Conservation (phyloP, 92 coral and sea anemone species). For the Paramuricea clavata region DNA sequence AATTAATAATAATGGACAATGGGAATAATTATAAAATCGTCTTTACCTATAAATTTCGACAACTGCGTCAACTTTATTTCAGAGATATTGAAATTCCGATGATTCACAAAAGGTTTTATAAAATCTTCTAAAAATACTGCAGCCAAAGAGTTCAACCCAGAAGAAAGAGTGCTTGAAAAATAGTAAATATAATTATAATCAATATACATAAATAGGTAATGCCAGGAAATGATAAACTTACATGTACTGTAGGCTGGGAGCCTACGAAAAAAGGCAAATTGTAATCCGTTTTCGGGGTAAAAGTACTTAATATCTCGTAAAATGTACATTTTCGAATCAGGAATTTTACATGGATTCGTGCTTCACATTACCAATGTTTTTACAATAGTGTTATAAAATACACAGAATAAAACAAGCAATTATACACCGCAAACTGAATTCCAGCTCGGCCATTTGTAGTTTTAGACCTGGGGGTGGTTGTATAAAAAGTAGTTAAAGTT, state of each 20-base stretch:
- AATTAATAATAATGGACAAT: too few species aligned
- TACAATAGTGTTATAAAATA: too few species aligned
- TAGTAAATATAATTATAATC: neutral
- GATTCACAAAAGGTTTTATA: slow-evolving; percentile 76
- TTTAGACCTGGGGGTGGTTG: neutral
- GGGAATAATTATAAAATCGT: neutral
- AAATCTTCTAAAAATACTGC: slow-evolving; percentile 95
- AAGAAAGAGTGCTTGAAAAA: slow-evolving; percentile 84
- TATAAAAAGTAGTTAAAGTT: too few species aligned
- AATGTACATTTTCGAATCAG: too few species aligned
- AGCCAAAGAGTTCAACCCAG: slow-evolving; percentile 94
- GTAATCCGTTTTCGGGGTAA: too few species aligned
- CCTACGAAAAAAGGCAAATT: too few species aligned
- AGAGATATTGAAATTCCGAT: slow-evolving; percentile 53
- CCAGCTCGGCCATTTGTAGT: neutral
- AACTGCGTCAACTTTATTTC: slow-evolving; percentile 78
- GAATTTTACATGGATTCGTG: too few species aligned
- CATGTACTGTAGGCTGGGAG: too few species aligned
- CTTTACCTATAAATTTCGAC: slow-evolving; percentile 84
- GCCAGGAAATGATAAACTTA: neutral
- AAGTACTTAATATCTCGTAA: too few species aligned
- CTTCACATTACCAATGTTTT: too few species aligned
- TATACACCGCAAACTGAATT: too few species aligned
- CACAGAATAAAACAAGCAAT: too few species aligned
- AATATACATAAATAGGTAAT: neutral